Conservation (phyloP, 2,113 vertebrate species). For the Pluvianellus socialis region DNA sequence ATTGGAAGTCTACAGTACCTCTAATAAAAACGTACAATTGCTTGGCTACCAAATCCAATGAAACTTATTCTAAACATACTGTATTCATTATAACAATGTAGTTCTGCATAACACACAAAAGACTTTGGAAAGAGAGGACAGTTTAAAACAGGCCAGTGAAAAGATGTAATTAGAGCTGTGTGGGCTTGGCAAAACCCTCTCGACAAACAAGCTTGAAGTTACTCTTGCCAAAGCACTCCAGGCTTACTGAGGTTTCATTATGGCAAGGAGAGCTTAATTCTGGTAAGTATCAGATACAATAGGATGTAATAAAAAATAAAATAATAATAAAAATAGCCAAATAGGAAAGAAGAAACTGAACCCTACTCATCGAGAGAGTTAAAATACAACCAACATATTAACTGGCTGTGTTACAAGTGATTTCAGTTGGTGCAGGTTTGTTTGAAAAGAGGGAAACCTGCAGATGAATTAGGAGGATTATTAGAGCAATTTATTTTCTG, state of each 20-base stretch:
- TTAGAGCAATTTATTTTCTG: not conserved
- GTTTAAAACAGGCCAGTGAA: slow-evolving; percentile 53
- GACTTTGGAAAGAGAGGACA: slow-evolving; percentile 55
- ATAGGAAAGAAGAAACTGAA: not conserved
- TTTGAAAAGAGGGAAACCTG: not conserved
- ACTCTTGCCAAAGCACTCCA: slow-evolving; percentile 63
- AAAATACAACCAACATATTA: not conserved
- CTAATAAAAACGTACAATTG: slow-evolving; percentile 67
- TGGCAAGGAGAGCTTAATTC: slow-evolving; percentile 34
- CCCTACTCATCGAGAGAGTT: not conserved
- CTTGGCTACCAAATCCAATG: slow-evolving; percentile 68
- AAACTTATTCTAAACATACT: slow-evolving; percentile 70
- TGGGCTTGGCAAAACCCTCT: slow-evolving; percentile 68
- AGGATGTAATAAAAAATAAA: slow-evolving; percentile 20
- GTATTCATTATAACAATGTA: slow-evolving; percentile 59
- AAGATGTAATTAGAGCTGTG: slow-evolving; percentile 73
- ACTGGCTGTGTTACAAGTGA: not conserved
- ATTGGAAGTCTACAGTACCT: slow-evolving; percentile 66
- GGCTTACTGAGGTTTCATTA: slow-evolving; percentile 51
- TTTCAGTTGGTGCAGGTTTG: not conserved
- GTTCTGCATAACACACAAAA: slow-evolving; percentile 66
- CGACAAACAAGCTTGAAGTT: slow-evolving; percentile 45
- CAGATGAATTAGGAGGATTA: not conserved
- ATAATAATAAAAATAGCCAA: not conserved
- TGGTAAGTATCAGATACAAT: slow-evolving; percentile 38